A percentile compares a stretch with the other conserved stretches of the same genome.
phyloP scores from a whole-genome alignment of 1,140 invertebrate species.

The Littorina saxatilis region DNA sequence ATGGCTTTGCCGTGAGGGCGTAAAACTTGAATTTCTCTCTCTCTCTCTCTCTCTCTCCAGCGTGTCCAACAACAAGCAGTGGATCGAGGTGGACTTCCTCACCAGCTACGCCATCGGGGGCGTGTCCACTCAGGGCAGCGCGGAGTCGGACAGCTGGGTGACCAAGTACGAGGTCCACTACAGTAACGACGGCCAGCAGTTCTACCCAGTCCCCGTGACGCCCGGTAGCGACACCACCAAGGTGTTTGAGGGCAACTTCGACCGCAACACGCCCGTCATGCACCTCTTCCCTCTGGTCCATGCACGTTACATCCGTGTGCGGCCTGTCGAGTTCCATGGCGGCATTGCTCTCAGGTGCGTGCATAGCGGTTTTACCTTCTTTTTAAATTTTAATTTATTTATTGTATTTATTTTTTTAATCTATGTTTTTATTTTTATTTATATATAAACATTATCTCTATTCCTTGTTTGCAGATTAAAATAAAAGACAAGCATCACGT shows the following conservation, averaged over 20 bases:
- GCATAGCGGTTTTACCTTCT: too few relatives aligned
- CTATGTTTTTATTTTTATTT: too few relatives aligned
- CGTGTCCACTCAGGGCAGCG: constrained; percentile 81
- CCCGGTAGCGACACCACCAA: constrained; percentile 35
- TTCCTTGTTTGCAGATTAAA: too few relatives aligned
- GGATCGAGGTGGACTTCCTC: constrained; percentile 81
- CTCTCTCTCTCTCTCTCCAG: constrained; percentile 39
- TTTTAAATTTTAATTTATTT: too few relatives aligned
- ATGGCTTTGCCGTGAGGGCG: too few relatives aligned
- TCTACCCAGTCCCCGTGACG: constrained; percentile 41
- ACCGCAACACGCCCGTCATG: constrained; percentile 59
- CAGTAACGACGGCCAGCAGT: constrained; percentile 62
- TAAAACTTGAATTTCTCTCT: too few relatives aligned
- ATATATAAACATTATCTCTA: too few relatives aligned
- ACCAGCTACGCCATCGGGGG: constrained; percentile 86
- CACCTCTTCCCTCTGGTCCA: constrained; percentile 56
- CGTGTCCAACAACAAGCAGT: constrained; percentile 56
- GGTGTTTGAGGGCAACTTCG: constrained; percentile 59
- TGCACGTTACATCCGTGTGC: constrained; percentile 59
- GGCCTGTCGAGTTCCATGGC: constrained; percentile 61
- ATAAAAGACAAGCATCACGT: too few relatives aligned
- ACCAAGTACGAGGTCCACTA: constrained; percentile 81
- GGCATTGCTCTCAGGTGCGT: constrained; percentile 51
- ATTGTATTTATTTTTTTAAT: too few relatives aligned
- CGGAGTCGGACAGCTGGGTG: constrained; percentile 80